These are phyloP conservation scores for Tiaroga cobitis DNA, from an alignment of 2,797 vertebrate genomes.

Conservation along the genomic window DNA sequence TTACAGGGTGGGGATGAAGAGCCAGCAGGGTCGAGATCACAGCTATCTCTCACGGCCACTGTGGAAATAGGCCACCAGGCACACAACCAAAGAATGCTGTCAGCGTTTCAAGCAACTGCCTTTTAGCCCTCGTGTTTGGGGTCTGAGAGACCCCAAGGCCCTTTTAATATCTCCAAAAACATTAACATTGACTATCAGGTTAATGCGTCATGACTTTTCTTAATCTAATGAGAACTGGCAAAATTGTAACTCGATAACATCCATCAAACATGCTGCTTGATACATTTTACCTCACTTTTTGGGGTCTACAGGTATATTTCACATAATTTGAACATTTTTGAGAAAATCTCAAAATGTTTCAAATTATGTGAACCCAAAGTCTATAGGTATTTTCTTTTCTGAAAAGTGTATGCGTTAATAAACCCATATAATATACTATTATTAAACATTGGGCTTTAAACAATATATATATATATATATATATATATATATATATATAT, in stretches of 20 bases:
- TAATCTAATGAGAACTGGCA: constrained; percentile 3
- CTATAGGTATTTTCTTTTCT: background rate
- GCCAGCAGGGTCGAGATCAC: constrained; percentile 34
- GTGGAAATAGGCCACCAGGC: constrained; percentile 27
- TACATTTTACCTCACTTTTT: background rate
- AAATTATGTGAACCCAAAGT: too few species aligned
- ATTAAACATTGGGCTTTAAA: background rate
- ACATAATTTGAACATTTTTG: background rate
- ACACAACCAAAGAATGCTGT: background rate
- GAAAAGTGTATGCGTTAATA: background rate
- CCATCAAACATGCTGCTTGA: background rate
- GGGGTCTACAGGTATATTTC: background rate
- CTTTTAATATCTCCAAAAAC: constrained; percentile 3
- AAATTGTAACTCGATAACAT: background rate
- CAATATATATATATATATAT: background rate
- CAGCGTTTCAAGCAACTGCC: constrained; percentile 2
- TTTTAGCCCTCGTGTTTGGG: constrained; percentile 6
- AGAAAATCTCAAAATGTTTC: background rate
- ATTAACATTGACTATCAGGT: constrained; percentile 21
- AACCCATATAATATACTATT: background rate
- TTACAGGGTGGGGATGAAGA: constrained; percentile 48
- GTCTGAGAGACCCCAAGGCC: constrained; percentile 7
- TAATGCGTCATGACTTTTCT: constrained; percentile 15
- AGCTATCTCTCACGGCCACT: constrained; percentile 32
- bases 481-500: background rate